phyloP scores from a whole-genome alignment of 1,140 invertebrate genomes.

The Diabrotica undecimpunctata region DNA sequence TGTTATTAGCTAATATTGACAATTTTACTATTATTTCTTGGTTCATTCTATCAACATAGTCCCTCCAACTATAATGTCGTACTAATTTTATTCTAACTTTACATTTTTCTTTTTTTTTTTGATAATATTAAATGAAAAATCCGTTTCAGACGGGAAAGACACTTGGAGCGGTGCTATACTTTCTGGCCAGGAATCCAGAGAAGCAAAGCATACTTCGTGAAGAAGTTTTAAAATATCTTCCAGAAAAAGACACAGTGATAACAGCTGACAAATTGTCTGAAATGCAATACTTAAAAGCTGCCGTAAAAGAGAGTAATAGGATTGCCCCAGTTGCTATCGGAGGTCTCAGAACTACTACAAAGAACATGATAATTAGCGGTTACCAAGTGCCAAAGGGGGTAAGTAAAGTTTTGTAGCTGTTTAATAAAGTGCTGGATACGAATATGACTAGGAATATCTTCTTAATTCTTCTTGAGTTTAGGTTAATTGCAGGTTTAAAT shows the following conservation, averaged over 20 bases:
- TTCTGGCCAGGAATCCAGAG: conserved; percentile 34
- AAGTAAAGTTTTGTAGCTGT: too few species aligned
- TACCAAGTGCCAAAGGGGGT: conserved; percentile 61
- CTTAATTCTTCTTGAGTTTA: too few species aligned
- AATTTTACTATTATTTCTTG: too few species aligned
- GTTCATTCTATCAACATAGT: conserved; percentile 1
- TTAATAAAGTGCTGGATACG: too few species aligned
- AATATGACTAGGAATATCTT: too few species aligned
- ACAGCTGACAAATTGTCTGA: conserved; percentile 50
- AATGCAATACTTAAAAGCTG: conserved; percentile 61
- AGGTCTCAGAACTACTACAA: conserved; percentile 50
- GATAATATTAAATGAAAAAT: conserved; percentile 6
- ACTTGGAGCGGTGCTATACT: conserved; percentile 32
- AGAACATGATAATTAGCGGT: conserved; percentile 55
- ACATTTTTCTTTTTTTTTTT: background rate
- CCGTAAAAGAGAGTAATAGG: conserved; percentile 62
- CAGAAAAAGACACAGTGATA: conserved; percentile 34
- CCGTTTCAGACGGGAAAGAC: conserved; percentile 35
- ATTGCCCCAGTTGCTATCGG: conserved; percentile 54
- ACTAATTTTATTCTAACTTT: background rate
- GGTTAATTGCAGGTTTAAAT: too few species aligned
- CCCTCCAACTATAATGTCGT: background rate
- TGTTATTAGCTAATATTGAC: too few species aligned
- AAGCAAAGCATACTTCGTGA: conserved; percentile 11
- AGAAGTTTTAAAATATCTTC: conserved; percentile 32